These are phyloP conservation scores for Ceratina calcarata DNA, from an alignment of 1,140 invertebrate species.

Conservation along the genomic window DNA sequence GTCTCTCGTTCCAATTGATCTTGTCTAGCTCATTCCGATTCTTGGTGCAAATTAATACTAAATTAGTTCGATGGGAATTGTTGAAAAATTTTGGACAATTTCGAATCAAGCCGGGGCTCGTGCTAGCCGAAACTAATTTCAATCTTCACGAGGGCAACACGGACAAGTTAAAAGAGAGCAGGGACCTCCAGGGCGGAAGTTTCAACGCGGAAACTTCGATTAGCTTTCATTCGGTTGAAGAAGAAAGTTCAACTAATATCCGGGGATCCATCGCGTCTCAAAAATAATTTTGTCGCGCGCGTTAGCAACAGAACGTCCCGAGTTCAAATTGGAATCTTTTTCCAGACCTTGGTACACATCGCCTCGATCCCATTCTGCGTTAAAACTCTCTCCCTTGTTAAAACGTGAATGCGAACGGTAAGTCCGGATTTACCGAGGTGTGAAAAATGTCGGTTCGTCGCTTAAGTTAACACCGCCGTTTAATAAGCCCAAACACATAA, in stretches of 20 bases:
- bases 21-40: too few relatives aligned
- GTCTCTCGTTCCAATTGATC: too few relatives aligned
- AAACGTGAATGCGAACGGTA: neutral
- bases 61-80: too few relatives aligned
- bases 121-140: neutral
- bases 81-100: neutral
- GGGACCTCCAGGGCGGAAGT: neutral
- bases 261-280: neutral
- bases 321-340: too few relatives aligned
- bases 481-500: conserved; percentile 28
- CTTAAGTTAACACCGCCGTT: conserved; percentile 19
- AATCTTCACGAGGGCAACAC: neutral
- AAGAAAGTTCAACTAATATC: conserved; percentile 39
- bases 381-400: neutral
- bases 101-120: neutral
- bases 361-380: too few relatives aligned
- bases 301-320: neutral
- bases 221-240: neutral
- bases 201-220: conserved; percentile 19
- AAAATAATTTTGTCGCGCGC: conserved; percentile 9
- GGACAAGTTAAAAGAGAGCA: too few relatives aligned
- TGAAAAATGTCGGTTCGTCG: conserved; percentile 18
- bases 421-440: conserved; percentile 1
- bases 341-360: too few relatives aligned
- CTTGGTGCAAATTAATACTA: too few relatives aligned